phyloP scores from a whole-genome alignment of 2,113 vertebrate genomes.

The Camelus dromedarius region DNA sequence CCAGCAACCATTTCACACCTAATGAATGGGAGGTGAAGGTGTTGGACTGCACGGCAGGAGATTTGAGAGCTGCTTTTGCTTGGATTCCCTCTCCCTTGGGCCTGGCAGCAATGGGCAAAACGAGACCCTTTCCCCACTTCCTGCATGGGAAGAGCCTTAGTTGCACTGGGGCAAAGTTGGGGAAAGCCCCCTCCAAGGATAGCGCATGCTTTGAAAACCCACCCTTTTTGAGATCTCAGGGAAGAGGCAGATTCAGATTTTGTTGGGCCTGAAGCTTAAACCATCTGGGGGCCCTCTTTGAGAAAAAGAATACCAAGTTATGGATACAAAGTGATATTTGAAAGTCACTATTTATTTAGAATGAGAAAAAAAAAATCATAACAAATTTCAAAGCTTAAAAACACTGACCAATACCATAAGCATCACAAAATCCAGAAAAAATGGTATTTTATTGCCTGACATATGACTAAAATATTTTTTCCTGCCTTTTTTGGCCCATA shows the following conservation, averaged over 20 bases:
- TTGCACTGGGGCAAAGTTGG: not conserved
- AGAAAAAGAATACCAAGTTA: slow-evolving; percentile 20
- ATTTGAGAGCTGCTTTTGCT: not conserved
- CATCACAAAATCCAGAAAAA: slow-evolving; percentile 20
- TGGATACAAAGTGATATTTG: slow-evolving; percentile 25
- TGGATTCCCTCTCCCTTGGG: not conserved
- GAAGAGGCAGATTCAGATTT: not conserved
- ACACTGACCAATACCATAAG: not conserved
- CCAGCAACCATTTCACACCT: slow-evolving; percentile 50
- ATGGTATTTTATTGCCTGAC: not conserved
- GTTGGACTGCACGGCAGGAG: not conserved
- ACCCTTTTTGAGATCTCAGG: not conserved
- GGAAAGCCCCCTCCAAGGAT: too few relatives aligned
- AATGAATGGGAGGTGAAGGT: not conserved
- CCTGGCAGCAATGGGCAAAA: not conserved
- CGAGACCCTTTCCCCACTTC: not conserved
- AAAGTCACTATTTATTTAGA: slow-evolving; percentile 45
- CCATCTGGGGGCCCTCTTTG: not conserved
- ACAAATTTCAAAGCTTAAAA: slow-evolving; percentile 46
- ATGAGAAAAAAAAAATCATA: not conserved
- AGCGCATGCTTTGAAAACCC: not conserved
- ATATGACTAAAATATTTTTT: not conserved
- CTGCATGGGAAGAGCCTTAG: not conserved
- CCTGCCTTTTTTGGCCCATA: not conserved
- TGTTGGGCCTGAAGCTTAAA: not conserved